Base-by-base conservation (phyloP, 2,113 vertebrate species). In the Pseudonaja textilis region DNA sequence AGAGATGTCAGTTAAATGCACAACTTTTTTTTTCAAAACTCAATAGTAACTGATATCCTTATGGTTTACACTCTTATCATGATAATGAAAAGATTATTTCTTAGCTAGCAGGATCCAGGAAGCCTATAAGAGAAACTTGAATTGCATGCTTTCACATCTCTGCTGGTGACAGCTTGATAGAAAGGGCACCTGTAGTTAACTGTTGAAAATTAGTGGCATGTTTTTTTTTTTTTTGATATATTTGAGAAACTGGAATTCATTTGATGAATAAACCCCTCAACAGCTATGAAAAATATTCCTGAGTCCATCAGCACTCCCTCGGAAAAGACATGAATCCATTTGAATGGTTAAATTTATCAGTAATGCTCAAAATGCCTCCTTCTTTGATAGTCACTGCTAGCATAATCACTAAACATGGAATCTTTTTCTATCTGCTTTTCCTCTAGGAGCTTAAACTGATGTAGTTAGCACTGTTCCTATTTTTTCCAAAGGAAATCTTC, bases 91-190 rank as follows among this genome's bases (percentile, higher is more conserved):
- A 89, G 74, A 94, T 92, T 91, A 95, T 95, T 94, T 93, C 92
- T 81, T 93, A 96, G 94, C 95, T 94, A 96, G 94, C 93, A 91
- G 92, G 96, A 96, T 97, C 96, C 96, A 96, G 96, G 95, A 97
- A 96, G 50, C 45, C 95, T 96, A 95, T 39, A 90, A 95, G 89
- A 93, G 93, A 91, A 96, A 92, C 94, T 90, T 22, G 95, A 23
- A 96, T 93, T 96, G 96, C 95, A 96, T 93, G 96, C 96, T 96
- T 96, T 94, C 94, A 95, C 74, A 50, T 95, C 92, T 96, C 93
- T 96, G 94, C 94, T 95, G 95, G 96, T 95, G 96, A 96, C 94
- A 96, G 7, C 94, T 96, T 96, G 95, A 97, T 96, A 96, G 93
- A 96, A 96, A 96, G 94, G 56, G 95, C 95, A 95, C 94, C 96